phyloP scores from a whole-genome alignment of 2,113 vertebrate genomes.

The Lutjanus erythropterus region DNA sequence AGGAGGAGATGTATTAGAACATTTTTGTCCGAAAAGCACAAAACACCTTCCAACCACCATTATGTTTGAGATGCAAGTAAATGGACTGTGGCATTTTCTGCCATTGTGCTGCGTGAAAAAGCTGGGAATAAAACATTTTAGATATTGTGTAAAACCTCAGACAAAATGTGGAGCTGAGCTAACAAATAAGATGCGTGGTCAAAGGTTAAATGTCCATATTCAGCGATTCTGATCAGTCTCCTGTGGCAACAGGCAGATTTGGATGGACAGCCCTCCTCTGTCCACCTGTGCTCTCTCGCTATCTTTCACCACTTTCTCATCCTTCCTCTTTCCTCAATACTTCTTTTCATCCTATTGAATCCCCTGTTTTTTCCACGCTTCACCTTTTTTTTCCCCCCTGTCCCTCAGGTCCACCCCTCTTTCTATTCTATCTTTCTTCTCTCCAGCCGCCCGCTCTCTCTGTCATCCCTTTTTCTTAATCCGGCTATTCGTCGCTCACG shows the following conservation, averaged over 20 bases:
- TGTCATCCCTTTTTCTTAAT: conserved; percentile 73
- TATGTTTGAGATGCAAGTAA: conserved; percentile 15
- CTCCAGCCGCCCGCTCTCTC: conserved; percentile 46
- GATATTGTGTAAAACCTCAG: conserved; percentile 8
- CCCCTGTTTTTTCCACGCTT: neutral
- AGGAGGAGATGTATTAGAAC: conserved; percentile 10
- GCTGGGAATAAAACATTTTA: neutral
- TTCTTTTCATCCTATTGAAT: conserved; percentile 69
- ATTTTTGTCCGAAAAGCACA: neutral
- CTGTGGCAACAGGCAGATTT: conserved; percentile 56
- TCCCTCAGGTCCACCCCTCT: conserved; percentile 48
- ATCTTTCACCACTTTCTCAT: conserved; percentile 80
- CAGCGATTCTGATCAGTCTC: conserved; percentile 38
- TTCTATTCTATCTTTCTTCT: conserved; percentile 65
- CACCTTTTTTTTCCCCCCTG: conserved; percentile 25
- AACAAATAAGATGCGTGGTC: conserved; percentile 35
- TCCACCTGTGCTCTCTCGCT: conserved; percentile 67
- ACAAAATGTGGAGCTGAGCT: conserved; percentile 22
- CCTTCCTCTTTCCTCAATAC: conserved; percentile 72
- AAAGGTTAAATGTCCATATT: conserved; percentile 63
- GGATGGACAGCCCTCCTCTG: conserved; percentile 28
- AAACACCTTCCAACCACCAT: conserved; percentile 3
- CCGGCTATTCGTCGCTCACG: conserved; percentile 64
- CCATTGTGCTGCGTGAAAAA: conserved; percentile 1
- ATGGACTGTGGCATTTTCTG: conserved; percentile 30